These are phyloP conservation scores for Drosophila suboccidentalis DNA, from an alignment of 2,888 invertebrate species.

Conservation along the genomic window DNA sequence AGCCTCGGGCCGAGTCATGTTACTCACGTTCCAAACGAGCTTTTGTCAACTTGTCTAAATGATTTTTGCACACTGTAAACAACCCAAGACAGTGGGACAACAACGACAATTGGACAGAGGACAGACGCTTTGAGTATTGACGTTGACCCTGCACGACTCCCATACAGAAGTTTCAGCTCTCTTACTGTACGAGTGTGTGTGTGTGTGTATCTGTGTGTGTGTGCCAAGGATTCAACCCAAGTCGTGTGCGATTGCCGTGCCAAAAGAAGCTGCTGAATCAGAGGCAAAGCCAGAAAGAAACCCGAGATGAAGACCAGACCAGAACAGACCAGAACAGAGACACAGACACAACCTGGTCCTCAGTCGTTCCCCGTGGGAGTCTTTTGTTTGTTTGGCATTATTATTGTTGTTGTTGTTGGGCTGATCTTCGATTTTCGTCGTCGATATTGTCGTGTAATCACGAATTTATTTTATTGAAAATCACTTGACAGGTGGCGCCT, in stretches of 20 bases:
- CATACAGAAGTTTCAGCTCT: slow-evolving; percentile 81
- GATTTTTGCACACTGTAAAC: slow-evolving; percentile 85
- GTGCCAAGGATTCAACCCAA: slow-evolving; percentile 65
- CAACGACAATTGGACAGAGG: slow-evolving; percentile 27
- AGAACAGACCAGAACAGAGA: not conserved
- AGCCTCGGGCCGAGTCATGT: slow-evolving; percentile 80
- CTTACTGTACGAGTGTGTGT: slow-evolving; percentile 5
- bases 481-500: slow-evolving; percentile 85
- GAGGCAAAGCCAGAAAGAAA: slow-evolving; percentile 24
- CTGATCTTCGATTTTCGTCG: slow-evolving; percentile 78
- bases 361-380: slow-evolving; percentile 74
- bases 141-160: slow-evolving; percentile 84
- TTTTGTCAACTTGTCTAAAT: slow-evolving; percentile 84
- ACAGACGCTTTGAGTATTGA: slow-evolving; percentile 60
- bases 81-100: slow-evolving; percentile 68
- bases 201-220: slow-evolving; percentile 27
- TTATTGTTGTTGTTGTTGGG: slow-evolving; percentile 13
- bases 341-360: slow-evolving; percentile 23
- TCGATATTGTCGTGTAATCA: slow-evolving; percentile 84
- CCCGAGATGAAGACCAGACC: slow-evolving; percentile 11
- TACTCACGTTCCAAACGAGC: slow-evolving; percentile 84
- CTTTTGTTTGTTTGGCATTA: slow-evolving; percentile 67
- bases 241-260: slow-evolving; percentile 73
- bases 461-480: slow-evolving; percentile 86
- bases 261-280: slow-evolving; percentile 44